These are phyloP conservation scores for Zosterops lateralis DNA, from an alignment of 2,113 vertebrate species.

Conservation along the genomic window DNA sequence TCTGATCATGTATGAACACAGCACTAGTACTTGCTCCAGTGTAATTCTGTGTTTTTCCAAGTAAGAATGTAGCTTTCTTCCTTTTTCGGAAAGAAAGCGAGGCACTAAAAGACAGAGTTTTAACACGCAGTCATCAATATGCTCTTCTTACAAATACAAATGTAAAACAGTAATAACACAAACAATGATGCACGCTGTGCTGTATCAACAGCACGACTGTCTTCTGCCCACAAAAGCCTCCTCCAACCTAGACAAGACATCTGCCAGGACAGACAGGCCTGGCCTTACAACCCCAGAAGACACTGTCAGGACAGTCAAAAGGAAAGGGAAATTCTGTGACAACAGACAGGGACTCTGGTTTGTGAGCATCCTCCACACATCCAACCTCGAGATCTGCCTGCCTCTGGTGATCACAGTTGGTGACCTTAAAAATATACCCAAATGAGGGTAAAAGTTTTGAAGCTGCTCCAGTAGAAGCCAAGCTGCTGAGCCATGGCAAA, in stretches of 20 bases:
- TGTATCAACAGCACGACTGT: background rate
- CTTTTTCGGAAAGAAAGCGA: background rate
- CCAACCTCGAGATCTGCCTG: background rate
- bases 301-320: background rate
- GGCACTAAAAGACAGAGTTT: constrained; percentile 46
- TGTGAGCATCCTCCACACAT: background rate
- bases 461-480: background rate
- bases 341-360: background rate
- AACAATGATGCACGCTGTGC: background rate
- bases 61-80: background rate
- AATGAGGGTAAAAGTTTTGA: background rate
- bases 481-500: background rate
- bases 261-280: background rate
- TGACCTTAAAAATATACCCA: background rate
- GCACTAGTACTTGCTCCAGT: background rate
- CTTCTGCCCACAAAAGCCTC: background rate
- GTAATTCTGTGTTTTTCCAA: background rate
- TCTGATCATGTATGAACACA: constrained; percentile 34
- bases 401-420: background rate
- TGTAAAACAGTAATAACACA: constrained; percentile 36
- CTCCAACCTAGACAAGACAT: background rate
- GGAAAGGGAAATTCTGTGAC: background rate
- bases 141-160: constrained; percentile 29
- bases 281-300: background rate
- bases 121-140: constrained; percentile 22